Conservation (phyloP, 2,888 invertebrate genomes). For the Temnothorax rugatulus region DNA sequence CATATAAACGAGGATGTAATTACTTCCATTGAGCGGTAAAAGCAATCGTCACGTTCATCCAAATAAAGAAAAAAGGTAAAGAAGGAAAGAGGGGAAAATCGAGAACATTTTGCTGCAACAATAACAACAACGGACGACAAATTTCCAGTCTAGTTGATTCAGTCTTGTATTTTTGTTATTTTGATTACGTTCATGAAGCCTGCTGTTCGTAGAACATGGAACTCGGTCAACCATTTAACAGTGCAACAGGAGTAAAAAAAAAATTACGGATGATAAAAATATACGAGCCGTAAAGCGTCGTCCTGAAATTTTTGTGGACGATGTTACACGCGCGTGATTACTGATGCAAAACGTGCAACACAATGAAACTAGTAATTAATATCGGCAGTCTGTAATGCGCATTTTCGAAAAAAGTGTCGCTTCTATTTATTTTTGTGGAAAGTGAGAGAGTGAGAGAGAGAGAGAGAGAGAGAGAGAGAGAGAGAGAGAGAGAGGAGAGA, state of each 20-base stretch:
- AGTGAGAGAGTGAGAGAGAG: neutral
- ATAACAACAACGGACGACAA: neutral
- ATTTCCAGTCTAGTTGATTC: conserved; percentile 37
- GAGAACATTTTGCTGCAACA: neutral
- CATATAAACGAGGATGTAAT: conserved; percentile 1
- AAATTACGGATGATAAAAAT: conserved; percentile 34
- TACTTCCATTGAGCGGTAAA: neutral
- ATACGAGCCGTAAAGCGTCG: conserved; percentile 36
- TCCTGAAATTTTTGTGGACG: conserved; percentile 22
- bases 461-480: too few species aligned
- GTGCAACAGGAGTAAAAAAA: conserved; percentile 15
- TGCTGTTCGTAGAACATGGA: conserved; percentile 25
- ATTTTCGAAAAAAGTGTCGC: neutral
- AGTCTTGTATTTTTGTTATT: conserved; percentile 22
- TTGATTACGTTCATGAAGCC: conserved; percentile 34
- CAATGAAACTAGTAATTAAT: conserved; percentile 23
- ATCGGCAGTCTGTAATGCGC: neutral
- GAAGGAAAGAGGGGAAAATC: neutral
- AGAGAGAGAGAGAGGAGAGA: neutral
- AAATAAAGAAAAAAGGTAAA: neutral
- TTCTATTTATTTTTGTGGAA: neutral
- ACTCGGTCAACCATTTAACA: conserved; percentile 50
- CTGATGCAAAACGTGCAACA: neutral
- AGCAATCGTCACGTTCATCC: neutral
- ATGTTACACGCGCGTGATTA: neutral